These are phyloP conservation scores for Fopius arisanus DNA, from an alignment of 1,140 invertebrate genomes.

Conservation along the genomic window DNA sequence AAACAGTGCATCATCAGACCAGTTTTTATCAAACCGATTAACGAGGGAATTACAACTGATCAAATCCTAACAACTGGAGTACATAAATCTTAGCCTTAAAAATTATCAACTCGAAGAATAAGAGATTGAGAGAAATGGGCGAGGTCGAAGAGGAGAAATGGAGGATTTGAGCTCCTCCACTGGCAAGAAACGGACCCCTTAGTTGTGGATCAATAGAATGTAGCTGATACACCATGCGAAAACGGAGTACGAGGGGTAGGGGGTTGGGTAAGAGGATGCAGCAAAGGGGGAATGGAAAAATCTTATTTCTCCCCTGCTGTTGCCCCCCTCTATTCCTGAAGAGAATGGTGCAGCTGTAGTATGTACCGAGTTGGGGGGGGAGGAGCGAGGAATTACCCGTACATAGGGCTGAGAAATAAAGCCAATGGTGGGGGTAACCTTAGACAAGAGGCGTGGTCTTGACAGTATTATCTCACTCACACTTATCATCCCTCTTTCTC, in stretches of 20 bases:
- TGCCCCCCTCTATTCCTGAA: conserved; percentile 30
- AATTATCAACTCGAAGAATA: background rate
- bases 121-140: background rate
- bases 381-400: background rate
- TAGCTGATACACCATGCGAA: conserved; percentile 23
- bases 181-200: conserved; percentile 57
- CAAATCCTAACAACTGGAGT: too few species aligned
- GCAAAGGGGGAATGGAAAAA: conserved; percentile 52
- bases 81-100: background rate
- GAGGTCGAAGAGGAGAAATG: background rate
- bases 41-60: too few species aligned
- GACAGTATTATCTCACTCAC: conserved; percentile 25
- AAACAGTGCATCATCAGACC: too few species aligned
- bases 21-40: too few species aligned
- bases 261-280: conserved; percentile 37
- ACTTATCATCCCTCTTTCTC: background rate
- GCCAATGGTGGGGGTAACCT: conserved; percentile 55
- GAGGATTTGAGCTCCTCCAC: background rate
- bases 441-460: conserved; percentile 65
- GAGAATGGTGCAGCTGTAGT: conserved; percentile 41
- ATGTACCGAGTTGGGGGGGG: conserved; percentile 35
- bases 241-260: conserved; percentile 15
- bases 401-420: background rate
- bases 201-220: conserved; percentile 60
- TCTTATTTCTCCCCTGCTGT: conserved; percentile 60